Percentiles rank a stretch among this genome's conserved stretches.
These are phyloP conservation scores for Taxidea taxus DNA, from an alignment of 2,113 vertebrate genomes.

Conservation along the genomic window DNA sequence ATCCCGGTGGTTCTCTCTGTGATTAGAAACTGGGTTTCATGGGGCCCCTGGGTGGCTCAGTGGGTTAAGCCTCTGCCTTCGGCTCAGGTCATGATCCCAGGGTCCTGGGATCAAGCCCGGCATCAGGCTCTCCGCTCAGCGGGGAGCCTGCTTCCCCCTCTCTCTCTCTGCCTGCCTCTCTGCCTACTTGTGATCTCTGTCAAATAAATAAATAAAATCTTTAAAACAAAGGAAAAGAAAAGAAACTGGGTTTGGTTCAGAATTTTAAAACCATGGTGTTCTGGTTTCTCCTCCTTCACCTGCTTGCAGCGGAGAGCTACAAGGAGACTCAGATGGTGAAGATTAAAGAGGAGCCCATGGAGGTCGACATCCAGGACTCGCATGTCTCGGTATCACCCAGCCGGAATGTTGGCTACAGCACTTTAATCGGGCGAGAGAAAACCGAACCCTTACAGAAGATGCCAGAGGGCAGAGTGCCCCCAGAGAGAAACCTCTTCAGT, in stretches of 20 bases:
- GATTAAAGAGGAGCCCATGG: conserved; percentile 98
- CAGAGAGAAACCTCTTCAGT: conserved; percentile 96
- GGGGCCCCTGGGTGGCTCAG: too few relatives aligned
- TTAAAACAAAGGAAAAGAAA: too few relatives aligned
- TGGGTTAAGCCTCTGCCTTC: too few relatives aligned
- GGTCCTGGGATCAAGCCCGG: too few relatives aligned
- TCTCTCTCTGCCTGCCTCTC: too few relatives aligned
- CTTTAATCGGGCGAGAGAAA: conserved; percentile 93
- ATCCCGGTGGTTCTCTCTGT: conserved; percentile 38
- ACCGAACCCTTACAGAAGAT: conserved; percentile 89
- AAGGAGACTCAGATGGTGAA: conserved; percentile 91
- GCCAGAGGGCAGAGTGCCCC: conserved; percentile 89
- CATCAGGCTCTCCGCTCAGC: too few relatives aligned
- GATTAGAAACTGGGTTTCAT: conserved; percentile 43
- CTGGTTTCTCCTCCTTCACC: conserved; percentile 40
- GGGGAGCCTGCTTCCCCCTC: too few relatives aligned
- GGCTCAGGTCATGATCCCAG: too few relatives aligned
- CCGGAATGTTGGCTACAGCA: conserved; percentile 91
- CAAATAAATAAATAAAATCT: too few relatives aligned
- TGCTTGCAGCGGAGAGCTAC: conserved; percentile 91
- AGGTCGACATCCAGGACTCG: conserved; percentile 92
- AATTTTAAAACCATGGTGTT: conserved; percentile 60
- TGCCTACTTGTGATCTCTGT: too few relatives aligned
- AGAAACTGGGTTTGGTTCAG: conserved; percentile 52
- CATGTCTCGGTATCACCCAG: conserved; percentile 85